phyloP scores from a whole-genome alignment of 2,888 invertebrate genomes.

The Lasioglossum figueresi region DNA sequence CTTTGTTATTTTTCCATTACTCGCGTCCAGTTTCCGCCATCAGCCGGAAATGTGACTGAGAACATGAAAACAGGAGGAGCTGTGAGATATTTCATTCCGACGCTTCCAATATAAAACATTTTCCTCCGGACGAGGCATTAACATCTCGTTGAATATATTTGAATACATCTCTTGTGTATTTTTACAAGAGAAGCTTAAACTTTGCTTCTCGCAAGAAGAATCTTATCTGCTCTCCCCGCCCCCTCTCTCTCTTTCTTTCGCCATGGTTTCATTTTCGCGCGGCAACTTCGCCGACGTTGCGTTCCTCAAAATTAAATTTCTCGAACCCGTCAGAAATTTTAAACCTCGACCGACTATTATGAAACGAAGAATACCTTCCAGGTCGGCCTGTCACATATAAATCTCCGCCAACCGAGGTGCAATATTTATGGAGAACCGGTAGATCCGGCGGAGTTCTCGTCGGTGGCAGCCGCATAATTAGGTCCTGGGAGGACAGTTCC shows the following conservation, averaged over 20 bases:
- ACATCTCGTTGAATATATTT: constrained; percentile 20
- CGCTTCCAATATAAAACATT: constrained; percentile 3
- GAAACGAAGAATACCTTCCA: constrained; percentile 14
- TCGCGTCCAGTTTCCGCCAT: neutral
- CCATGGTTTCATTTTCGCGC: neutral
- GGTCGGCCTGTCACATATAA: constrained; percentile 14
- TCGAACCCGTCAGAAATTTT: neutral
- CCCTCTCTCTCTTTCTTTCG: neutral
- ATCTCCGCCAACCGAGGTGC: constrained; percentile 17
- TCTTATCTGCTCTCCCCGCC: neutral
- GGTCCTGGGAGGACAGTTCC: constrained; percentile 56
- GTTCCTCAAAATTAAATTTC: neutral
- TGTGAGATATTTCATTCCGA: neutral
- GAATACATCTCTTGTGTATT: constrained; percentile 1
- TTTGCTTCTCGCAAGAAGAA: neutral
- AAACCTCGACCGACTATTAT: neutral
- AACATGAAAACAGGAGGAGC: neutral
- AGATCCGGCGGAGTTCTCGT: constrained; percentile 42
- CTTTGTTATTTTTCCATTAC: neutral
- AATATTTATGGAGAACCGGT: constrained; percentile 52
- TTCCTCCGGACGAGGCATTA: neutral
- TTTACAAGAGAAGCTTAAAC: constrained; percentile 12
- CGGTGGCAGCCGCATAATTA: constrained; percentile 56
- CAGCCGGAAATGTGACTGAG: neutral
- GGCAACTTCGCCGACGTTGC: neutral